These are phyloP conservation scores for Acrobasis suavella DNA, from an alignment of 2,888 invertebrate genomes.

Conservation along the genomic window DNA sequence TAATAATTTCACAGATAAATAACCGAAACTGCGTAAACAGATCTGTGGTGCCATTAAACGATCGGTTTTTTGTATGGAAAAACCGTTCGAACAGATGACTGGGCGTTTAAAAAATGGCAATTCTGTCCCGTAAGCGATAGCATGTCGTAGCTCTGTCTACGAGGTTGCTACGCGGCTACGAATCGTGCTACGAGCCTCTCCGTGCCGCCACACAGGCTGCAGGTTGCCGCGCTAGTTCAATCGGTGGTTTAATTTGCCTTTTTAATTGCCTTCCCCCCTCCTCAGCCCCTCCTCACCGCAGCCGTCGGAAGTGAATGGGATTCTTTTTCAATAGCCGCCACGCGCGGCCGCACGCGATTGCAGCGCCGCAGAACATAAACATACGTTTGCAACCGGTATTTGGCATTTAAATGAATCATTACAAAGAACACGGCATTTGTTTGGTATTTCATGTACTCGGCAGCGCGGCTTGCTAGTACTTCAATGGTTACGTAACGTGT, in stretches of 20 bases:
- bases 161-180: background rate
- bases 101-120: too few relatives aligned
- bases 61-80: too few relatives aligned
- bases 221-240: slow-evolving; percentile 5
- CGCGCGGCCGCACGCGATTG: slow-evolving; percentile 4
- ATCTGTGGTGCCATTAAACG: too few relatives aligned
- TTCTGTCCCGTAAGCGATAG: too few relatives aligned
- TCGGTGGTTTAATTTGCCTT: slow-evolving; percentile 17
- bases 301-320: slow-evolving; percentile 5
- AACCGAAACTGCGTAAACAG: too few relatives aligned
- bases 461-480: too few relatives aligned
- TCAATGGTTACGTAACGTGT: too few relatives aligned
- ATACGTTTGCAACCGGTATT: background rate
- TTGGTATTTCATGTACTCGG: background rate
- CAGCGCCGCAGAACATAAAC: slow-evolving; percentile 6
- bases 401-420: slow-evolving; percentile 11
- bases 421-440: slow-evolving; percentile 1
- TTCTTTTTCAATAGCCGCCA: slow-evolving; percentile 14
- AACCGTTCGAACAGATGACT: too few relatives aligned
- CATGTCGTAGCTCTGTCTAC: slow-evolving; percentile 11
- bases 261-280: slow-evolving; percentile 9
- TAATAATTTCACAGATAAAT: too few relatives aligned
- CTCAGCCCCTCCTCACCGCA: background rate
- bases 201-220: background rate
- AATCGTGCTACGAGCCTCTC: background rate